Percentiles rank a stretch among this genome's conserved stretches.
Evolutionary conservation across 2,797 vertebrate species (phyloP).

Genomic region (Mormyrops boulengeri): DNA sequence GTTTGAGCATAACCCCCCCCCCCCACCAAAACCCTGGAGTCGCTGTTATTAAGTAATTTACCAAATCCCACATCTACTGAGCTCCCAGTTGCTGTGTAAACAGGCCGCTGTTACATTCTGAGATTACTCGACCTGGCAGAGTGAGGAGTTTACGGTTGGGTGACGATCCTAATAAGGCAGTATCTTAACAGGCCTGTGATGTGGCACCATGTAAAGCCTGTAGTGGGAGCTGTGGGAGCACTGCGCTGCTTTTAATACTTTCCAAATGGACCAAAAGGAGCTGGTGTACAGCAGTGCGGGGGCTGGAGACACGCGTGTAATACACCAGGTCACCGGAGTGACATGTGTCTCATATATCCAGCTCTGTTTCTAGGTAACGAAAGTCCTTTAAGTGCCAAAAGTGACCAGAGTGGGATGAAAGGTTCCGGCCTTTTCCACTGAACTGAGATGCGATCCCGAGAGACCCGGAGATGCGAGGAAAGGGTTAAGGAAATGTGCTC

Average conservation of each 20-base stretch:
- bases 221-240: neutral
- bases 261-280: neutral
- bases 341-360: neutral
- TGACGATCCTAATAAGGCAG: neutral
- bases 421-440: neutral
- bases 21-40: neutral
- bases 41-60: neutral
- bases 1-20: neutral
- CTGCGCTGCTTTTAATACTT: neutral
- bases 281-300: neutral
- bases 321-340: neutral
- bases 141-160: neutral
- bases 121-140: neutral
- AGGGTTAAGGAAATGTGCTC: conserved; percentile 45
- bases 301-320: neutral
- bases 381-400: neutral
- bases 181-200: neutral
- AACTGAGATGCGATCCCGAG: neutral
- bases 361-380: neutral
- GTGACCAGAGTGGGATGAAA: neutral
- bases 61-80: neutral
- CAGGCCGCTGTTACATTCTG: neutral
- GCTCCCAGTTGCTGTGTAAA: neutral
- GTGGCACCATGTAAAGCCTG: neutral
- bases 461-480: neutral